Percentiles rank a stretch among this genome's conserved stretches.
Conservation (phyloP, 2,797 vertebrate species). For the Ceryle rudis region DNA sequence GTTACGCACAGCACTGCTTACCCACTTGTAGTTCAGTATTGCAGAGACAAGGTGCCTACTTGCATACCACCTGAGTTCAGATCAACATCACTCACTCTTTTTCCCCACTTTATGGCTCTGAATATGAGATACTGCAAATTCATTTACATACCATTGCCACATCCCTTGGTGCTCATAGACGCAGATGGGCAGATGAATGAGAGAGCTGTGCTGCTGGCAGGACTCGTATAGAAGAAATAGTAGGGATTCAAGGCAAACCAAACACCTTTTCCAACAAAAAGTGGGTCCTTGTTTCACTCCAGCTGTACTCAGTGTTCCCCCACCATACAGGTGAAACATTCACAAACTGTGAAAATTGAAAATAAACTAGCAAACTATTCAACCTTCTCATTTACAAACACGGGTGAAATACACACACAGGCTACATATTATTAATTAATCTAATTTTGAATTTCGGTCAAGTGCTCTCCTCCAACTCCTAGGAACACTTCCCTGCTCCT, state of each 20-base stretch:
- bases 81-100: neutral
- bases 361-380: neutral
- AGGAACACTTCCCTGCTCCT: rapidly evolving
- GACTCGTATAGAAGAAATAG: neutral
- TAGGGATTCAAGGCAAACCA: neutral
- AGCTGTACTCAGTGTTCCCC: neutral
- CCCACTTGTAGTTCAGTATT: neutral
- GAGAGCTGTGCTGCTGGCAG: neutral
- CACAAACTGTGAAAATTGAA: neutral
- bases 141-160: neutral
- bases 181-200: neutral
- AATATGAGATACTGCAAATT: neutral
- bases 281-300: neutral
- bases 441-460: neutral
- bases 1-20: neutral
- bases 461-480: neutral
- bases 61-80: neutral
- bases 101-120: neutral
- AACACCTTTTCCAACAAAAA: neutral
- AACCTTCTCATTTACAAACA: neutral
- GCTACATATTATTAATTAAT: neutral
- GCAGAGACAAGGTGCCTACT: neutral
- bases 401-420: neutral
- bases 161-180: neutral
- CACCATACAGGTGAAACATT: rapidly evolving